Evolutionary conservation across 2,888 invertebrate genomes (phyloP), one percentile per base, ranked within the genome.

Genomic region (Caradrina clavipalpis): DNA sequence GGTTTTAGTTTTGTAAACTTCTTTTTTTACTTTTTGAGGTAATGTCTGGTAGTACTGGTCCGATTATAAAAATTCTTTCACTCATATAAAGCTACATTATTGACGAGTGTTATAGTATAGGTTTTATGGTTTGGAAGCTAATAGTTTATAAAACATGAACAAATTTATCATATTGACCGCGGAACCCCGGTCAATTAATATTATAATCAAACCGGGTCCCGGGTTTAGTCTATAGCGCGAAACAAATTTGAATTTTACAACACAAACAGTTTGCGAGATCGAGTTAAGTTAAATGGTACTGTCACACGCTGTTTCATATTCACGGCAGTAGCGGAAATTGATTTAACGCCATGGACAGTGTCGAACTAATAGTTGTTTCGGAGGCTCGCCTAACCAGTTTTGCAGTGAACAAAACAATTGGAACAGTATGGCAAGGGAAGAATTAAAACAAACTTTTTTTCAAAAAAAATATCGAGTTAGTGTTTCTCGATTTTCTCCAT

Each of bases 261-360:
- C 26, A 13, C 57, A 58, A 73, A 78, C 55, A 53, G 58, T 53
- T 35, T 17, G 39, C 11, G 51, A 55, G 51, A 54, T 50, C 54
- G 39, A 62, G 68, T 78, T 70, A 62, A 62, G 68, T 78, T 70
- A 75, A 75, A 47, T 42, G 62, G 10, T 19, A 47, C 21, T 71
- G 80, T 76, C 76, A 80, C 57, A 61, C 26, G 15, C 55, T 66
- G 61, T 66, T 81, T 55, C 50, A 75, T 54, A 55, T 56, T 59
- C 70, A 59, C 58, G 22, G 39, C 53, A 64, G 70, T 50, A 71
- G 42, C 56, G 71, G 62, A 76, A 80, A 80, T 80, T 78, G 62
- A 71, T 76, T 80, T 50, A 80, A 69, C 76, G 53, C 75, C 56
- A 50, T 47, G 21, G 53, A 26, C 63, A 58, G 53, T 47, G 51